A percentile compares a stretch with the other conserved stretches of the same genome.
Evolutionary conservation across 2,797 vertebrate species (phyloP).

Genomic region (Notoglanidium macrostoma): DNA sequence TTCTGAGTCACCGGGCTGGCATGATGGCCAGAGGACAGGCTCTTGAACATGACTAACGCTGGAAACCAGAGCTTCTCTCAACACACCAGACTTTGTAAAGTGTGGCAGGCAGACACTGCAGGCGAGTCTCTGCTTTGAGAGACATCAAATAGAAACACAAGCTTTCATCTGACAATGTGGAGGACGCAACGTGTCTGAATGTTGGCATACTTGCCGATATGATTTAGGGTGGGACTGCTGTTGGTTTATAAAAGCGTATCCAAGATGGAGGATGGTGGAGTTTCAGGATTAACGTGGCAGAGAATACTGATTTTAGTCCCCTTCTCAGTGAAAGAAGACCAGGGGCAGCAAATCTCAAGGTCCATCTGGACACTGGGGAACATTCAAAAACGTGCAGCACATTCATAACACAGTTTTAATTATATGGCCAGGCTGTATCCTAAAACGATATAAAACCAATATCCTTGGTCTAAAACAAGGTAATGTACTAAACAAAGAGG

Average conservation of each 20-base stretch:
- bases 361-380: constrained; percentile 31
- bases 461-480: not conserved
- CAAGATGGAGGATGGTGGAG: constrained; percentile 10
- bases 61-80: constrained; percentile 60
- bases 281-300: constrained; percentile 33
- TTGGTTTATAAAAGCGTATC: constrained; percentile 7
- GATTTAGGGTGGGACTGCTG: constrained; percentile 17
- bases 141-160: constrained; percentile 64
- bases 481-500: not conserved
- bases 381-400: not conserved
- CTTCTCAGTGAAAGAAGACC: not conserved
- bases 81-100: constrained; percentile 63
- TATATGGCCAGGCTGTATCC: not conserved
- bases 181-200: constrained; percentile 56
- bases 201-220: constrained; percentile 42
- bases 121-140: constrained; percentile 56
- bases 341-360: constrained; percentile 26
- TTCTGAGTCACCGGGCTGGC: constrained; percentile 52
- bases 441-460: not conserved
- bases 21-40: constrained; percentile 53
- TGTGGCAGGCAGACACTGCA: constrained; percentile 66
- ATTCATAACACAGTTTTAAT: not conserved
- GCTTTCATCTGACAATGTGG: constrained; percentile 65
- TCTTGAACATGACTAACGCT: constrained; percentile 62
- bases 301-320: constrained; percentile 28